Percentiles rank a stretch among this genome's conserved stretches.
These are phyloP conservation scores for Dromius quadrimaculatus DNA, from an alignment of 2,888 invertebrate species.

Conservation along the genomic window DNA sequence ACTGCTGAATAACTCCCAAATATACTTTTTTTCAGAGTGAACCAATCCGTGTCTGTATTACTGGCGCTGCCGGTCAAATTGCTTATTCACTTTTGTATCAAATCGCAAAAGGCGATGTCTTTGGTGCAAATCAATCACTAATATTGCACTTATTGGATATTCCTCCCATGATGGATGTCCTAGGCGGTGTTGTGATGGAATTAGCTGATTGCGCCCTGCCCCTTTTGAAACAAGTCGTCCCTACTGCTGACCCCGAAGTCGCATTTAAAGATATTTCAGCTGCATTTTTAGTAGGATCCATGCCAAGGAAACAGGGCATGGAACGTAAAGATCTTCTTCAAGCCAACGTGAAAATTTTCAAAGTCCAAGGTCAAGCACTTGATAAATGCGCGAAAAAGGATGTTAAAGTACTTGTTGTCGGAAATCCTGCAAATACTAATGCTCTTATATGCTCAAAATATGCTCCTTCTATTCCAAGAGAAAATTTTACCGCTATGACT, in stretches of 20 bases:
- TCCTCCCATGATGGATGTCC: conserved; percentile 93
- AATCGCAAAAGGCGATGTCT: conserved; percentile 95
- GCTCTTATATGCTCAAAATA: conserved; percentile 95
- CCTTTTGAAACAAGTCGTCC: conserved; percentile 83
- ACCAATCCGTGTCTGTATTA: conserved; percentile 94
- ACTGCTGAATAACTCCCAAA: too few species aligned
- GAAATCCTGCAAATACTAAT: conserved; percentile 99
- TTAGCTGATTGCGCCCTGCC: conserved; percentile 95
- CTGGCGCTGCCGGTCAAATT: conserved; percentile 99
- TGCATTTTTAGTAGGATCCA: conserved; percentile 96
- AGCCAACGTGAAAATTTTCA: conserved; percentile 98
- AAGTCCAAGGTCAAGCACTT: conserved; percentile 94
- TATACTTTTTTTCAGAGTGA: conserved; percentile 75
- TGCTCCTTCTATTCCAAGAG: conserved; percentile 94
- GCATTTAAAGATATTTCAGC: conserved; percentile 98
- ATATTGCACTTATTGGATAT: conserved; percentile 94
- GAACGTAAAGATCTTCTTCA: conserved; percentile 97
- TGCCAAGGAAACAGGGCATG: conserved; percentile 99
- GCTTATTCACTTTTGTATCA: conserved; percentile 96
- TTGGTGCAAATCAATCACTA: conserved; percentile 89
- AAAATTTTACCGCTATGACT: conserved; percentile 98
- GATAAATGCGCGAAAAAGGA: conserved; percentile 91
- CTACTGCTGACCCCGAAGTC: conserved; percentile 87
- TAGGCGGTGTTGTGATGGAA: conserved; percentile 99
- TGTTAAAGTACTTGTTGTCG: conserved; percentile 96